Base-by-base conservation (phyloP, 2,888 invertebrate species). In the Polymixis flavicincta region DNA sequence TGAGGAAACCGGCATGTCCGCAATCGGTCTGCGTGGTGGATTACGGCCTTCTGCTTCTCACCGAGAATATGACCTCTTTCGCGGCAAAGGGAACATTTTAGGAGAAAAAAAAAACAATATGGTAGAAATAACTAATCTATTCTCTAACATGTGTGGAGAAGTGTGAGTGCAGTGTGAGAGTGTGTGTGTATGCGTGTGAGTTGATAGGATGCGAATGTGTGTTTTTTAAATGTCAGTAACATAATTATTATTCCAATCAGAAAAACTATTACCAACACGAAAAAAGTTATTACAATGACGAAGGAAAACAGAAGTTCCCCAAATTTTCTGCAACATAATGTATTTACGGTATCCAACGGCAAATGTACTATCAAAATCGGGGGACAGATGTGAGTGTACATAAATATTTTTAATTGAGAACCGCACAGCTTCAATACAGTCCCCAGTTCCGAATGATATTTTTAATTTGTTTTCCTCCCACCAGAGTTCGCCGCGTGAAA, bases 401-500 rank as follows among this genome's bases (percentile, higher is more conserved):
- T 28, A 37, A 73, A 73, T 80, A 73, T 73, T 80, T 73, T 74
- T 19, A 74, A 80, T 61, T 80, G 45, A 7, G 52, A 52, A 48
- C 9, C 17, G 37, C n/a, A 48, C n/a, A n/a, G 37, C 45, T 50
- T 80, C 48, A 28, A n/a, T n/a, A 63, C 5, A 17, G 42, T 25
- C 28, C 42, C 52, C 48, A 61, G 28, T 32, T n/a, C 45, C 25
- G n/a, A 76, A 67, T 54, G 14, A 82, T 82, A 67, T 82, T 82
- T 78, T 78, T 83, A 68, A 78, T 83, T 77, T 64, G 64, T 83
- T 82, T 54, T n/a, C 17, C 60, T n/a, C n/a, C 61, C 50, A 32
- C 13, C 32, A 63, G 50, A 57, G 61, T 48, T 63, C 45, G 54
- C 54, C 25, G 50, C 60, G 22, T 25, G 52, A 32, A 54, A 83